These are phyloP conservation scores for Athalia circularis DNA, from an alignment of 2,888 invertebrate species.

Conservation along the genomic window DNA sequence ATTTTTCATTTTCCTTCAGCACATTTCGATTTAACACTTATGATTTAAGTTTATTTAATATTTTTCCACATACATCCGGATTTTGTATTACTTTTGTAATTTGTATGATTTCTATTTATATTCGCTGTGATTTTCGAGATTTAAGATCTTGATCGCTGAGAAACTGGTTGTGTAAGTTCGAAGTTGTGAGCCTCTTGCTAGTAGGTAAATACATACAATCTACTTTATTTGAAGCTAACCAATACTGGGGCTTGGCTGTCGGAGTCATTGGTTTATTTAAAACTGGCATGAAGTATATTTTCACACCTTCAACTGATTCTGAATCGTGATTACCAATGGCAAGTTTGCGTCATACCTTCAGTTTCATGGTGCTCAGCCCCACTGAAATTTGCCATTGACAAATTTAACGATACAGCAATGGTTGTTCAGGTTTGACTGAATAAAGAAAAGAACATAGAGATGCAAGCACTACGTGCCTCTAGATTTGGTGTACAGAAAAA, in stretches of 20 bases:
- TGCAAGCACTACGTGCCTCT: no score
- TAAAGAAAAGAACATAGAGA: background rate
- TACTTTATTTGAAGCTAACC: conserved; percentile 19
- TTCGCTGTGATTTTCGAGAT: conserved; percentile 14
- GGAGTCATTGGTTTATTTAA: background rate
- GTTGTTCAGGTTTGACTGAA: background rate
- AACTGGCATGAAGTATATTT: conserved; percentile 23
- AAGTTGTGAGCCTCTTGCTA: conserved; percentile 21
- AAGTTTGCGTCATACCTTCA: background rate
- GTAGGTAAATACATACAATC: conserved; percentile 20
- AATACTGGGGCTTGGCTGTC: background rate
- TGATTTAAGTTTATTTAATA: background rate
- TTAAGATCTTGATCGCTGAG: background rate
- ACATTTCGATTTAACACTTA: background rate
- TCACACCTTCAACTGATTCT: background rate
- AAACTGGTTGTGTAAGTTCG: conserved; percentile 14
- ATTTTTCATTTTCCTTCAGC: conserved; percentile 42
- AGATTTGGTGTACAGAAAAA: background rate
- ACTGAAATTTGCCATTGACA: conserved; percentile 42
- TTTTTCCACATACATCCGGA: conserved; percentile 12
- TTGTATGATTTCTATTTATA: conserved; percentile 2
- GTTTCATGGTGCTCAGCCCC: conserved; percentile 31
- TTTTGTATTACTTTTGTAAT: background rate
- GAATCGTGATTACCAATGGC: background rate
- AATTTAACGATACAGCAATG: conserved; percentile 42